Evolutionary conservation across 2,888 invertebrate genomes (phyloP).

Genomic region (Xanthia togata): DNA sequence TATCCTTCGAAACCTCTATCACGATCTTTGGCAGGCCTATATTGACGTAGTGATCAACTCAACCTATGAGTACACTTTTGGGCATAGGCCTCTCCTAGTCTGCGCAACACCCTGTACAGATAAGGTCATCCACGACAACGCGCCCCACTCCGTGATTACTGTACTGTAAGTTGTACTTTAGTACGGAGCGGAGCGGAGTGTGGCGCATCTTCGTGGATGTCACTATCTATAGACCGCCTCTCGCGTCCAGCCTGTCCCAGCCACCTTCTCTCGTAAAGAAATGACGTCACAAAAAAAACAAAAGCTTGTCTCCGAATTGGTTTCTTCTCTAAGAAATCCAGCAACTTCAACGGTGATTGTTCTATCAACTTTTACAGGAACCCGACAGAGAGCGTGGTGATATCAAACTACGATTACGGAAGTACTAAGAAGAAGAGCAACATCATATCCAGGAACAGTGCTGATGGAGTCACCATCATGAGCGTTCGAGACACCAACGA

Average conservation of each 20-base stretch:
- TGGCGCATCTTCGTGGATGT: too few relatives aligned
- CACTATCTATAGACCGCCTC: too few relatives aligned
- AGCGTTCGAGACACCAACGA: slow-evolving; percentile 83
- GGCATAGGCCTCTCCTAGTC: background rate
- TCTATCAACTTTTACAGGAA: slow-evolving; percentile 85
- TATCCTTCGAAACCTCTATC: background rate
- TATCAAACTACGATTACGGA: slow-evolving; percentile 88
- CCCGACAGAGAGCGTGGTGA: slow-evolving; percentile 88
- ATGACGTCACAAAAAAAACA: background rate
- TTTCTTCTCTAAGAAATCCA: background rate
- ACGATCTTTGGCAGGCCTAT: background rate
- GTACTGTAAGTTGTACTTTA: too few relatives aligned
- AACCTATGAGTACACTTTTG: background rate
- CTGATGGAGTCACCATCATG: slow-evolving; percentile 87
- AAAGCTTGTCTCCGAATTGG: background rate
- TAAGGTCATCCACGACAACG: too few relatives aligned
- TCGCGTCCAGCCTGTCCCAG: background rate
- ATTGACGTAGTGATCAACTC: background rate
- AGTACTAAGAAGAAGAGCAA: slow-evolving; percentile 87
- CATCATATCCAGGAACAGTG: slow-evolving; percentile 82
- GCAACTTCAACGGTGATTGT: slow-evolving; percentile 76
- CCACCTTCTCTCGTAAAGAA: background rate
- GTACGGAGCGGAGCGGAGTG: too few relatives aligned
- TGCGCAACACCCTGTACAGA: too few relatives aligned
- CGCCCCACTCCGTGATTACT: too few relatives aligned